Percentiles rank a stretch among this genome's conserved stretches.
These are phyloP conservation scores for Coenonympha arcania DNA, from an alignment of 2,888 invertebrate species.

Conservation along the genomic window DNA sequence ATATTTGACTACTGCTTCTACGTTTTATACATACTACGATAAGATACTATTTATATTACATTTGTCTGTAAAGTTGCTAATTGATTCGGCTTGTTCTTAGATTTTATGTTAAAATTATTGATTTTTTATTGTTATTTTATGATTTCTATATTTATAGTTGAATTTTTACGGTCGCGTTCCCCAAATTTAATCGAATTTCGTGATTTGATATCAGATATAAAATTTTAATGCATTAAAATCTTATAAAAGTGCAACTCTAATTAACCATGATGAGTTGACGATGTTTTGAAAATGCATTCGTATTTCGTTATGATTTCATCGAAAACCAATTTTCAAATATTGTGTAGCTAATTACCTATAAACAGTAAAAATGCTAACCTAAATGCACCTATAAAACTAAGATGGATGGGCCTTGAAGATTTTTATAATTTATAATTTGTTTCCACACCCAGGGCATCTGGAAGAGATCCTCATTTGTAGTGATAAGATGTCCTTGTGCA, in stretches of 20 bases:
- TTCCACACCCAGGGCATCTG: too few relatives aligned
- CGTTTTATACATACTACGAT: background rate
- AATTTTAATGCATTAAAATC: background rate
- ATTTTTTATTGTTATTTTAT: conserved; percentile 6
- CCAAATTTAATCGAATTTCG: background rate
- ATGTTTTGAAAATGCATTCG: background rate
- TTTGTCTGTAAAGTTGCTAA: background rate
- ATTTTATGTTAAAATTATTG: conserved; percentile 2
- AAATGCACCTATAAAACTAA: too few relatives aligned
- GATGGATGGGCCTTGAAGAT: too few relatives aligned
- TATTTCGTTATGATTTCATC: background rate
- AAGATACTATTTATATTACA: background rate
- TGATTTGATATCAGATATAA: background rate
- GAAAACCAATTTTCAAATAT: background rate
- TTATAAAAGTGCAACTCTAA: conserved; percentile 1
- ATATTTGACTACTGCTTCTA: background rate
- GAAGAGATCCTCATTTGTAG: too few relatives aligned
- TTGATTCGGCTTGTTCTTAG: conserved; percentile 5
- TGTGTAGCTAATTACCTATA: too few relatives aligned
- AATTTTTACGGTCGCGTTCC: background rate
- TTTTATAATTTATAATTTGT: too few relatives aligned
- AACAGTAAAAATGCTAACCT: too few relatives aligned
- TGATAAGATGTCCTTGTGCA: too few relatives aligned
- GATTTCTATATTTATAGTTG: background rate
- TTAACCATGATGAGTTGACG: background rate